Percentiles rank a stretch among this genome's conserved stretches.
Evolutionary conservation across 2,888 invertebrate species (phyloP).

Genomic region (Drosophila kambysellisi): DNA sequence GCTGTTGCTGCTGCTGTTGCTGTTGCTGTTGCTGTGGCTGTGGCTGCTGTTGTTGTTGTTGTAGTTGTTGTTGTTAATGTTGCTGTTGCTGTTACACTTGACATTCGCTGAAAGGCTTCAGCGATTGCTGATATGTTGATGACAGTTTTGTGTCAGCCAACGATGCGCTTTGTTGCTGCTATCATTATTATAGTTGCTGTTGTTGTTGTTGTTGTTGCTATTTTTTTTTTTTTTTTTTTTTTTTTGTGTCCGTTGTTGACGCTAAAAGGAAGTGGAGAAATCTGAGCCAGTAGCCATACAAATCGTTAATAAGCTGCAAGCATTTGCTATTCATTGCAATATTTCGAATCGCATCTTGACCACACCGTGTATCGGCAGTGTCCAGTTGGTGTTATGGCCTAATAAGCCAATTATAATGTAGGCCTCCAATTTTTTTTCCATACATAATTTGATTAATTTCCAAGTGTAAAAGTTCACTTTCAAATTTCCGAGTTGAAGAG

Average conservation of each 20-base stretch:
- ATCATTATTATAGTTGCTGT: constrained; percentile 16
- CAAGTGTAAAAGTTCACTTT: background rate
- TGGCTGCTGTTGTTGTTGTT: constrained; percentile 24
- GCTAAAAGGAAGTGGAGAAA: constrained; percentile 73
- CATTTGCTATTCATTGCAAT: constrained; percentile 24
- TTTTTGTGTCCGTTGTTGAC: constrained; percentile 6
- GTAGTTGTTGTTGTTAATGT: constrained; percentile 22
- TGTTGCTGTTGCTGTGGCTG: constrained; percentile 25
- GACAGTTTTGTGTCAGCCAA: constrained; percentile 69
- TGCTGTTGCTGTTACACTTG: constrained; percentile 42
- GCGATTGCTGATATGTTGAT: constrained; percentile 62
- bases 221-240: background rate
- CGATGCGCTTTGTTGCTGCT: constrained; percentile 42
- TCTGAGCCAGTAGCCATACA: constrained; percentile 47
- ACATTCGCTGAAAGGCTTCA: constrained; percentile 47
- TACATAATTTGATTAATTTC: background rate
- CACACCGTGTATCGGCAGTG: background rate
- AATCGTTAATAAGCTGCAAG: constrained; percentile 19
- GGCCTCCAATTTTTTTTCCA: background rate
- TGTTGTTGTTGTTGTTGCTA: constrained; percentile 6
- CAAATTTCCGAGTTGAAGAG: background rate
- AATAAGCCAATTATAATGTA: background rate
- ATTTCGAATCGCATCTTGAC: constrained; percentile 24
- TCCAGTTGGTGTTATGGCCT: background rate
- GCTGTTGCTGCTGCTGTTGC: constrained; percentile 16